Evolutionary conservation across 1,140 invertebrate species (phyloP).

Genomic region (Lutraria rhynchaena): DNA sequence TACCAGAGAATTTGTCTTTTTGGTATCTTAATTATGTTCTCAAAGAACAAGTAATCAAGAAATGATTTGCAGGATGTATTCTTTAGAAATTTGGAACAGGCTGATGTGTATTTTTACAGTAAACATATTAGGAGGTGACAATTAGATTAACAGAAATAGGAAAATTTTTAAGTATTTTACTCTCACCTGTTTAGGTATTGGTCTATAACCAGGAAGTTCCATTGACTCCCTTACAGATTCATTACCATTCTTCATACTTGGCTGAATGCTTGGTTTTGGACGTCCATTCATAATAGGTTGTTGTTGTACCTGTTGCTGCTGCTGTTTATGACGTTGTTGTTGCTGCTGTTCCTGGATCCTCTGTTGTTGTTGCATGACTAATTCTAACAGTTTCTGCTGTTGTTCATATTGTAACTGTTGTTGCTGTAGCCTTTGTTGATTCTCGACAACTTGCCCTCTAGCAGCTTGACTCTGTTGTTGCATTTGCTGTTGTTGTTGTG

Average conservation of each 20-base stretch:
- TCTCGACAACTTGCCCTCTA: constrained; percentile 6
- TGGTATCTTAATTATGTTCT: too few relatives aligned
- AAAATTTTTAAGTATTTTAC: not conserved
- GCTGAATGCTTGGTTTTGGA: constrained; percentile 4
- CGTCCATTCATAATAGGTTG: not conserved
- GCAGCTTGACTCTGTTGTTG: constrained; percentile 28
- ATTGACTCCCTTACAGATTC: constrained; percentile 24
- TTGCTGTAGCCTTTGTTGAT: constrained; percentile 37
- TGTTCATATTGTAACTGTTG: constrained; percentile 40
- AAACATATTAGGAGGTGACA: too few relatives aligned
- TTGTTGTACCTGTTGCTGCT: constrained; percentile 24
- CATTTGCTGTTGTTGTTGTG: constrained; percentile 60
- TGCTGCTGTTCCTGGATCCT: constrained; percentile 45
- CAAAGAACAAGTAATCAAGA: not conserved
- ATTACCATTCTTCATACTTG: constrained; percentile 12
- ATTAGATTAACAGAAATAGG: too few relatives aligned
- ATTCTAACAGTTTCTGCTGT: constrained; percentile 27
- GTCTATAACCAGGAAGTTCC: constrained; percentile 45
- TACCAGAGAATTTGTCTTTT: too few relatives aligned
- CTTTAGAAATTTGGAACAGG: not conserved
- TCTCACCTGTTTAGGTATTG: constrained; percentile 34
- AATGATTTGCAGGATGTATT: not conserved
- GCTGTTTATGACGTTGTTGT: constrained; percentile 50
- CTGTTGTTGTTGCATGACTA: constrained; percentile 51
- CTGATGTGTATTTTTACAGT: not conserved